These are phyloP conservation scores for Eilema sororculum DNA, from an alignment of 2,888 invertebrate genomes.

Conservation along the genomic window DNA sequence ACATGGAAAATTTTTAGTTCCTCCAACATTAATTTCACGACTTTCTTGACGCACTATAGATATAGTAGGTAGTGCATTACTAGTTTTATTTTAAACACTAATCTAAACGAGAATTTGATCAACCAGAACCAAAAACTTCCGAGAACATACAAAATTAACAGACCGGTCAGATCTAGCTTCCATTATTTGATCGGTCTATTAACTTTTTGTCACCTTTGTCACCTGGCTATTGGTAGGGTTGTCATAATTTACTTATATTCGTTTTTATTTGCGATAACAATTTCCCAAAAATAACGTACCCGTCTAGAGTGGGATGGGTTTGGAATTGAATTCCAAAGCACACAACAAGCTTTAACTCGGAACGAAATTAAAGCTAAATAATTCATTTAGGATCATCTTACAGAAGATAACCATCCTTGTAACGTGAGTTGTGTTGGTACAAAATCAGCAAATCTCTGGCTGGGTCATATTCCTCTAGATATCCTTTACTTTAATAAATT, in stretches of 20 bases:
- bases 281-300: too few species aligned
- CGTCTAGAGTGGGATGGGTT: neutral
- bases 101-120: neutral
- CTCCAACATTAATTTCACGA: too few species aligned
- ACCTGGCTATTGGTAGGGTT: conserved; percentile 5
- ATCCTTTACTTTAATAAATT: too few species aligned
- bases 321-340: neutral
- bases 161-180: conserved; percentile 1
- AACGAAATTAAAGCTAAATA: too few species aligned
- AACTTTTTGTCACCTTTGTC: neutral
- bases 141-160: neutral
- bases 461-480: too few species aligned
- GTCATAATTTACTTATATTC: neutral
- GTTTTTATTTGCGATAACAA: neutral
- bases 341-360: too few species aligned
- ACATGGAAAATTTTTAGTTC: too few species aligned
- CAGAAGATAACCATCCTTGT: neutral
- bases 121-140: neutral
- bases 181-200: neutral
- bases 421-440: neutral
- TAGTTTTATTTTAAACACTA: neutral
- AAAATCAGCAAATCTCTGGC: too few species aligned
- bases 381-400: too few species aligned
- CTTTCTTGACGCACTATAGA: too few species aligned
- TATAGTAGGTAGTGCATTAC: too few species aligned